Evolutionary conservation across 2,797 vertebrate genomes (phyloP).

Genomic region (Lutra lutra): DNA sequence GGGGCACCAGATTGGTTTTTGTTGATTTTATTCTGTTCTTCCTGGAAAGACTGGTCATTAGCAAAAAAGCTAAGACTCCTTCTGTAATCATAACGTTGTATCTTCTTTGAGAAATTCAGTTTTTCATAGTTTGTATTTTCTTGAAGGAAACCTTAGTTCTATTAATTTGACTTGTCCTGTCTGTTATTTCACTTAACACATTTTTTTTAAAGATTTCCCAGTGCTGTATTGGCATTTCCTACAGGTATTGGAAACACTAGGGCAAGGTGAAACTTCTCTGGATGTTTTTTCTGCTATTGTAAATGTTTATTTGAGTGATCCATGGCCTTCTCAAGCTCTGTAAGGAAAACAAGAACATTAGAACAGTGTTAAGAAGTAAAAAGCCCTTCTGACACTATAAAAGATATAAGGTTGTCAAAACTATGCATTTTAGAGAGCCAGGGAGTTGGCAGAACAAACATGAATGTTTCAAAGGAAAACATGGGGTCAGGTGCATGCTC

Average conservation of each 20-base stretch:
- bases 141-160: not conserved
- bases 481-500: not conserved
- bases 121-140: not conserved
- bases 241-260: not conserved
- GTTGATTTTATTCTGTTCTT: not conserved
- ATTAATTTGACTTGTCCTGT: not conserved
- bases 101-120: slow-evolving; percentile 8
- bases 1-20: not conserved
- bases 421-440: not conserved
- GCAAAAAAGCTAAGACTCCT: not conserved
- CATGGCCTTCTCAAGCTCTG: not conserved
- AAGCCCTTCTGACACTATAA: not conserved
- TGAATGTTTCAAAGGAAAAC: not conserved
- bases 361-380: not conserved
- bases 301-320: slow-evolving; percentile 50
- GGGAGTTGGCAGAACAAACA: not conserved
- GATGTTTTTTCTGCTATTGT: not conserved
- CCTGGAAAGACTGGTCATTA: not conserved
- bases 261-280: not conserved
- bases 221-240: not conserved
- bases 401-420: not conserved
- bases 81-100: not conserved
- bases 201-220: not conserved
- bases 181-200: not conserved
- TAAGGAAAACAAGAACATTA: not conserved